A percentile compares a stretch with the other conserved stretches of the same genome.
These are phyloP conservation scores for Stylophora pistillata DNA, from an alignment of 64 coral and sea anemone species.

Conservation along the genomic window DNA sequence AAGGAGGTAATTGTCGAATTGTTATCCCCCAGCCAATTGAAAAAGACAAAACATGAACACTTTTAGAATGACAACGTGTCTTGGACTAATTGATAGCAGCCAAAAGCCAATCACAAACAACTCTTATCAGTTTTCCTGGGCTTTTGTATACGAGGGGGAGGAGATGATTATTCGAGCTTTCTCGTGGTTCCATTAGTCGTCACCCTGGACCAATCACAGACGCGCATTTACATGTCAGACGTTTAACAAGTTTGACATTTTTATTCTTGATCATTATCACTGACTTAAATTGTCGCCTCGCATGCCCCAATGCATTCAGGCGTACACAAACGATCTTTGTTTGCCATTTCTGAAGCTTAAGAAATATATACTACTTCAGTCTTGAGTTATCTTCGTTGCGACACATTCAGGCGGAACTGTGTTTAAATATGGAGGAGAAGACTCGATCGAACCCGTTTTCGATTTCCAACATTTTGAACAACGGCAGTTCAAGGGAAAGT, in stretches of 20 bases:
- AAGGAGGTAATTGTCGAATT: conserved; percentile 92
- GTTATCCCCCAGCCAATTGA: conserved; percentile 87
- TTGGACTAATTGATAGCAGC: conserved; percentile 90
- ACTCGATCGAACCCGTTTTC: conserved; percentile 86
- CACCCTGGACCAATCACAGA: conserved; percentile 76
- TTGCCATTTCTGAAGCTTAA: conserved; percentile 92
- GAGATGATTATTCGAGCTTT: conserved; percentile 87
- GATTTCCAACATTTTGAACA: conserved; percentile 91
- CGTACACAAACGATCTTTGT: conserved; percentile 95
- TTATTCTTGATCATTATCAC: conserved; percentile 99
- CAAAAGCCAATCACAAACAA: conserved; percentile 77
- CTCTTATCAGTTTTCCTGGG: conserved; percentile 92
- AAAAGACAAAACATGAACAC: conserved; percentile 84
- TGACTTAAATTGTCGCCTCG: conserved; percentile 98
- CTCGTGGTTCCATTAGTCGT: conserved; percentile 93
- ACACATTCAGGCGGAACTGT: conserved; percentile 48
- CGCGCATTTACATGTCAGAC: conserved; percentile 80
- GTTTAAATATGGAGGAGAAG: conserved; percentile 79
- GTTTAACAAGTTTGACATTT: conserved; percentile 99
- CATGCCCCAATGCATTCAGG: conserved; percentile 81
- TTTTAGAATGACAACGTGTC: conserved; percentile 98
- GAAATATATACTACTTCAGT: conserved; percentile 82
- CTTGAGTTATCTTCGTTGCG: conserved; percentile 25
- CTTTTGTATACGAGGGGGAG: conserved; percentile 94
- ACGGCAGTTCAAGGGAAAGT: conserved; percentile 65